phyloP scores from a whole-genome alignment of 2,113 vertebrate genomes.

The Cinclus mexicanus region DNA sequence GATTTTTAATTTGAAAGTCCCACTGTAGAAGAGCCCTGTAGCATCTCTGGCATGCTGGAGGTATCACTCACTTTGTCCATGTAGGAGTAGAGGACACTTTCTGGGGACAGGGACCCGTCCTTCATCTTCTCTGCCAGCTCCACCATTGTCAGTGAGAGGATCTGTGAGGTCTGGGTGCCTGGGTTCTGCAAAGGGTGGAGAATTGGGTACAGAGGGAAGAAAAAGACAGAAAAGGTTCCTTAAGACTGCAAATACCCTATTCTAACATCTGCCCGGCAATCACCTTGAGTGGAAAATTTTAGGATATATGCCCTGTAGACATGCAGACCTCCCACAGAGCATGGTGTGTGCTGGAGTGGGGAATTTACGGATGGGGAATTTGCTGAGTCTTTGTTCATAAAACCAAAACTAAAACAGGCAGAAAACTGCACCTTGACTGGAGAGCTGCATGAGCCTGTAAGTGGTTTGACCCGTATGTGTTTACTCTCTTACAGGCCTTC shows the following conservation, averaged over 20 bases:
- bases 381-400: neutral
- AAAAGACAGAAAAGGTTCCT: neutral
- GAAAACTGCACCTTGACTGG: neutral
- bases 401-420: neutral
- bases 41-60: neutral
- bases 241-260: neutral
- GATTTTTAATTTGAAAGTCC: neutral
- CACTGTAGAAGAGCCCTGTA: neutral
- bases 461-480: neutral
- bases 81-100: constrained; percentile 78
- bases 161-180: constrained; percentile 15
- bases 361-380: neutral
- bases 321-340: neutral
- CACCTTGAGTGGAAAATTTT: neutral
- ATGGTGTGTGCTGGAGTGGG: neutral
- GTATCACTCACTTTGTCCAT: constrained; percentile 75
- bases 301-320: neutral
- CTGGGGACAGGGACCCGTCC: constrained; percentile 70
- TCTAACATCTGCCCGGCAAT: neutral
- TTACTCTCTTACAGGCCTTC: neutral
- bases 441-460: neutral
- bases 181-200: constrained; percentile 40
- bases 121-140: constrained; percentile 73
- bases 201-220: neutral
- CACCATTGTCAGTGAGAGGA: constrained; percentile 69